Percentiles rank a stretch among this genome's conserved stretches.
Conservation (phyloP, 2,113 vertebrate genomes). For the Mohoua ochrocephala region DNA sequence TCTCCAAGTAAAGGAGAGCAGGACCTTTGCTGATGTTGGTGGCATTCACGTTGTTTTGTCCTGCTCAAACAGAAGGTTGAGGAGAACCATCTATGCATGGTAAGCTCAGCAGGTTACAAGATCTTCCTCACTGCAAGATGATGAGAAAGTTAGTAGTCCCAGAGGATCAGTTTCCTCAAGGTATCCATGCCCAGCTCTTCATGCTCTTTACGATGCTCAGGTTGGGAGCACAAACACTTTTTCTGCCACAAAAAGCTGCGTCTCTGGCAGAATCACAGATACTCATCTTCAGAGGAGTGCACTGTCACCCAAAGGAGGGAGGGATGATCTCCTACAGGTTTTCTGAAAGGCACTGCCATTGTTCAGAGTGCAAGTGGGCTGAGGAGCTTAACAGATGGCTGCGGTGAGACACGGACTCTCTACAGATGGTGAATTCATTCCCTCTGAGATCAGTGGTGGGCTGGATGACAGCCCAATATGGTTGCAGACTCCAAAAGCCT, state of each 20-base stretch:
- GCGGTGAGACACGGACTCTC: conserved; percentile 64
- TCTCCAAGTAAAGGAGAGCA: not conserved
- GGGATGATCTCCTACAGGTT: conserved; percentile 21
- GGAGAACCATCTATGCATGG: not conserved
- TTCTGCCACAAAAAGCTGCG: not conserved
- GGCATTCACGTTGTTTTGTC: not conserved
- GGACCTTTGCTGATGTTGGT: not conserved
- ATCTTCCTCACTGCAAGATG: not conserved
- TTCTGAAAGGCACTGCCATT: conserved; percentile 60
- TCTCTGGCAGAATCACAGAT: not conserved
- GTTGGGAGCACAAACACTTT: not conserved
- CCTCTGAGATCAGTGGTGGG: conserved; percentile 35
- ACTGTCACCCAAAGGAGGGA: not conserved
- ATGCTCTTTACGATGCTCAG: not conserved
- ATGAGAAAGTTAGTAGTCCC: not conserved
- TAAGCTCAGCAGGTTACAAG: not conserved
- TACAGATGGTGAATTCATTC: conserved; percentile 70
- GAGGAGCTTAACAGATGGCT: conserved; percentile 70
- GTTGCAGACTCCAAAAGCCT: conserved; percentile 51
- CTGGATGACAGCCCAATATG: conserved; percentile 59
- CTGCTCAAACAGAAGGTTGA: not conserved
- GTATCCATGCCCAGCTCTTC: not conserved
- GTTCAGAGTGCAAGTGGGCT: conserved; percentile 69
- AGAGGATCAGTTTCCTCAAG: not conserved
- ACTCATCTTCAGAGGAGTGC: not conserved